Conservation (phyloP, 2,113 vertebrate genomes). For the Takifugu bimaculatus region DNA sequence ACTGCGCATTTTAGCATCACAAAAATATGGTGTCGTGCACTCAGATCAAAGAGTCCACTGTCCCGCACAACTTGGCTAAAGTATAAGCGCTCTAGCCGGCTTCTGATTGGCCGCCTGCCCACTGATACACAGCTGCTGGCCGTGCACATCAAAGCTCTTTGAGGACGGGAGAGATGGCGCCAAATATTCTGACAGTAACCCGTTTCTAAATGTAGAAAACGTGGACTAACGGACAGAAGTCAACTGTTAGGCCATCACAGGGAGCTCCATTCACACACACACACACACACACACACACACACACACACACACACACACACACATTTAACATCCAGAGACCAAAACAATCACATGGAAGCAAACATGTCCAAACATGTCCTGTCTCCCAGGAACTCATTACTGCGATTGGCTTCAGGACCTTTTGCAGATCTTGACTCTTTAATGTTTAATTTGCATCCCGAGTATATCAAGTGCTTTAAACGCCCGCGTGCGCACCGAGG, state of each 20-base stretch:
- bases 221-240: conserved; percentile 34
- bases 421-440: conserved; percentile 52
- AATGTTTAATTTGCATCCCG: conserved; percentile 53
- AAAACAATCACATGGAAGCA: conserved; percentile 17
- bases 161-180: conserved; percentile 34
- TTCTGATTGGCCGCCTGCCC: conserved; percentile 46
- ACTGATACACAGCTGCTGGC: conserved; percentile 48
- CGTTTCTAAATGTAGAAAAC: conserved; percentile 45
- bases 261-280: conserved; percentile 34
- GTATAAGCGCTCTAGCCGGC: conserved; percentile 19
- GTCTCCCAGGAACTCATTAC: conserved; percentile 60
- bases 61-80: conserved; percentile 28
- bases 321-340: not conserved
- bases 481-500: conserved; percentile 1
- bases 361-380: conserved; percentile 10
- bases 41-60: conserved; percentile 40
- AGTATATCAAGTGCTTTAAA: conserved; percentile 30
- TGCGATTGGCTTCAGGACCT: conserved; percentile 49
- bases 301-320: conserved; percentile 5
- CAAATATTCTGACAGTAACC: conserved; percentile 45
- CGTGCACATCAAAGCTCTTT: conserved; percentile 43
- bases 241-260: conserved; percentile 32
- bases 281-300: conserved; percentile 6
- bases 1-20: conserved; percentile 3
- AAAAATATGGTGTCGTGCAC: conserved; percentile 9